These are phyloP conservation scores for Regulus satrapa DNA, from an alignment of 2,113 vertebrate genomes.

Conservation along the genomic window DNA sequence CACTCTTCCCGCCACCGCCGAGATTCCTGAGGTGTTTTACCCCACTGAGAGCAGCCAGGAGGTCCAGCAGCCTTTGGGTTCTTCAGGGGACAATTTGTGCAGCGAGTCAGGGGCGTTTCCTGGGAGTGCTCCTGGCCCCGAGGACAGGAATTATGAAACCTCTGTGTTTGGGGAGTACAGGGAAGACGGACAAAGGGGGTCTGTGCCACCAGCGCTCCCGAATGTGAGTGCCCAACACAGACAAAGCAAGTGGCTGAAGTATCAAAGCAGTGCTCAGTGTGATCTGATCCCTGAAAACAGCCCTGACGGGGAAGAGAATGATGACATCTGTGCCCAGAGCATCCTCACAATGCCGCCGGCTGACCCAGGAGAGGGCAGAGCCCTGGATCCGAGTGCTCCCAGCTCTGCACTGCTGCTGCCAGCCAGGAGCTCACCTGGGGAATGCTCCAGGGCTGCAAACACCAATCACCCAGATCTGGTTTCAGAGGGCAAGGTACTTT, in stretches of 20 bases:
- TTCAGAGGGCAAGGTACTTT: conserved; percentile 9
- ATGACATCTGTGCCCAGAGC: neutral
- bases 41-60: neutral
- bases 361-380: neutral
- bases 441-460: neutral
- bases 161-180: neutral
- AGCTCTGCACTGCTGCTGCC: neutral
- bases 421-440: neutral
- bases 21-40: neutral
- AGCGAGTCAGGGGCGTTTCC: neutral
- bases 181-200: neutral
- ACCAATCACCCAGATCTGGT: neutral
- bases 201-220: neutral
- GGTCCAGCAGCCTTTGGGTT: neutral
- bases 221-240: neutral
- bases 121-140: neutral
- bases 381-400: neutral
- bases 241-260: conserved; percentile 79
- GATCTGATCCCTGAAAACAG: neutral
- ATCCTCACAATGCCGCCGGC: neutral
- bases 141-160: conserved; percentile 33
- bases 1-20: neutral
- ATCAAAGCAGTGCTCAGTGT: conserved; percentile 36
- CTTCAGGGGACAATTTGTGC: neutral
- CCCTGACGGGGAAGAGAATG: neutral